Evolutionary conservation across 2,888 invertebrate species (phyloP), one percentile per base, ranked within the genome.

Genomic region (Thalpophila matura): DNA sequence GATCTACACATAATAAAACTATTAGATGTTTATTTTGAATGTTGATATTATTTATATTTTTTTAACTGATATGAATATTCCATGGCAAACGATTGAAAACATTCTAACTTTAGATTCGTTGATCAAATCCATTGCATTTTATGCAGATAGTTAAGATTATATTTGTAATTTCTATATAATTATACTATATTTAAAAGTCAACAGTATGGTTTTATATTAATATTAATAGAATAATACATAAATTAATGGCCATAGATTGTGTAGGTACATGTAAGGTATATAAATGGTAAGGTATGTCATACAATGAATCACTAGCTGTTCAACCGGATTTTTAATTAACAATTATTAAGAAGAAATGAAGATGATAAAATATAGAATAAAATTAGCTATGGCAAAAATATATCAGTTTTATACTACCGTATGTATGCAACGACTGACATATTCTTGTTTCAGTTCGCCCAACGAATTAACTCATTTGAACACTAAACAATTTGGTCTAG

Each of bases 211-310:
- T 71, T 60, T 57, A 53, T 51, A 47, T 54, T 42, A 61, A 42
- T 56, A 62, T 47, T 57, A 60, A 60, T 59, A 63, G 31, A 65
- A 27, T 65, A 58, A 73, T 65, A 59, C 37, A 47, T 60, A 53
- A 72, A 70, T 54, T 59, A 51, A 82, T 64, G 76, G 83, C 83
- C 83, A 83, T 83, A 81, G 72, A 70, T 70, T 79, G 74, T 74
- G 72, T n/a, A n/a, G n/a, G n/a, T 78, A 80, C 66, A 68, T 66
- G 54, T 69, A 72, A 65, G 68, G 38, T 57, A 58, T 62, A 56
- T 74, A 67, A 63, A 65, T 61, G 56, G 37, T 61, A 47, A 55
- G 50, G 45, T 49, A 37, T 45, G 37, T 12, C 47, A 26, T 46
- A 53, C 22, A 26, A 29, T 37, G 24, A 42, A 33, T 7, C 18